Conservation (phyloP, 2,888 invertebrate species). For the Drosophila sordidula region DNA sequence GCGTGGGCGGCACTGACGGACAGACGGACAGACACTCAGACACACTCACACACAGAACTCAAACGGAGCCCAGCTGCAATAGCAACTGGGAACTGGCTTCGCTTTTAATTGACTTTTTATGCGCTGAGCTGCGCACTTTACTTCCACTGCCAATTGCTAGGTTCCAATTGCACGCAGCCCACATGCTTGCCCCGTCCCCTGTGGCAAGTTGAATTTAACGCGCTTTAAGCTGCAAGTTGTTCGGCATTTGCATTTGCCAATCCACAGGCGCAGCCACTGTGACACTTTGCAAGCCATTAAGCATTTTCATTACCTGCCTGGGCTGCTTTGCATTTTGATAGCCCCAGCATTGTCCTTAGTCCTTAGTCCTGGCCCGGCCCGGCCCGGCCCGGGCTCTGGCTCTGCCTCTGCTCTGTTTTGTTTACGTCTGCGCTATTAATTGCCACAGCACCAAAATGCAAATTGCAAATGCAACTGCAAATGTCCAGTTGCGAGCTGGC, state of each 20-base stretch:
- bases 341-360: slow-evolving; percentile 59
- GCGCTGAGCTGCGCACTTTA: slow-evolving; percentile 68
- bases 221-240: slow-evolving; percentile 69
- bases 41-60: slow-evolving; percentile 24
- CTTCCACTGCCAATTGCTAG: slow-evolving; percentile 56
- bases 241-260: slow-evolving; percentile 45
- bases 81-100: slow-evolving; percentile 53
- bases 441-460: slow-evolving; percentile 78
- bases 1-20: slow-evolving; percentile 20
- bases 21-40: slow-evolving; percentile 15
- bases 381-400: too few species aligned
- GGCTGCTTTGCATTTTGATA: slow-evolving; percentile 78
- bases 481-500: slow-evolving; percentile 41
- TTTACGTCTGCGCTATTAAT: slow-evolving; percentile 80
- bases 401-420: slow-evolving; percentile 53
- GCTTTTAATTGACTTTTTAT: slow-evolving; percentile 82
- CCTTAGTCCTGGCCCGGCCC: slow-evolving; percentile 23
- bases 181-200: background rate
- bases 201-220: slow-evolving; percentile 69
- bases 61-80: slow-evolving; percentile 71
- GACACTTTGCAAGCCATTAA: slow-evolving; percentile 80
- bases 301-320: slow-evolving; percentile 77
- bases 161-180: slow-evolving; percentile 22
- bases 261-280: slow-evolving; percentile 75
- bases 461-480: slow-evolving; percentile 76